These are phyloP conservation scores for Anguilla japonica DNA, from an alignment of 2,113 vertebrate species.

Conservation along the genomic window DNA sequence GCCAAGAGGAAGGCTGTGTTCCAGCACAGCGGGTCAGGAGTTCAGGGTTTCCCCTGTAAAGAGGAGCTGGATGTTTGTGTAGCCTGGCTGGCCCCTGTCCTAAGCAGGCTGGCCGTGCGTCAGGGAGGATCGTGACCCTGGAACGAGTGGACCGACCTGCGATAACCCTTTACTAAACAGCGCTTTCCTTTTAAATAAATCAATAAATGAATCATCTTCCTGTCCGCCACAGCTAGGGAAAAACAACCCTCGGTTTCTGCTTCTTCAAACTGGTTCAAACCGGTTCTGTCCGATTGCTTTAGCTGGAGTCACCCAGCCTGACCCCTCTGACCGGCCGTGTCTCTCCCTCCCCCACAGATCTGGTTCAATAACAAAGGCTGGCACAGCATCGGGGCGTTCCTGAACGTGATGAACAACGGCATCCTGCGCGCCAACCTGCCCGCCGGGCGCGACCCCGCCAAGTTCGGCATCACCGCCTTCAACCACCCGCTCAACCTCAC, in stretches of 20 bases:
- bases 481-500: constrained; percentile 95
- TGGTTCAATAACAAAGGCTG: constrained; percentile 99
- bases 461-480: constrained; percentile 85
- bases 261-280: not conserved
- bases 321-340: not conserved
- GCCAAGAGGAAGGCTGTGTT: not conserved
- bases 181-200: too few species aligned
- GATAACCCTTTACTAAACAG: not conserved
- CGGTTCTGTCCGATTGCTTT: too few species aligned
- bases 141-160: not conserved
- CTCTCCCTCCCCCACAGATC: constrained; percentile 72
- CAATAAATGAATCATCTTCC: too few species aligned
- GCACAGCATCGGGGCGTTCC: constrained; percentile 89
- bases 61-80: not conserved
- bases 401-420: constrained; percentile 95
- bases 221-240: not conserved
- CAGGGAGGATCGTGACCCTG: too few species aligned
- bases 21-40: not conserved
- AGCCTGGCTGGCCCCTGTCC: not conserved
- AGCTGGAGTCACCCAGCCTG: not conserved
- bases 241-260: not conserved
- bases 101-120: not conserved
- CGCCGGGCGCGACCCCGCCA: constrained; percentile 68
- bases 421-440: constrained; percentile 87
- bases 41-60: not conserved